A percentile compares a stretch with the other conserved stretches of the same genome.
Conservation (phyloP, 2,797 vertebrate genomes). For the Lagodon rhomboides region DNA sequence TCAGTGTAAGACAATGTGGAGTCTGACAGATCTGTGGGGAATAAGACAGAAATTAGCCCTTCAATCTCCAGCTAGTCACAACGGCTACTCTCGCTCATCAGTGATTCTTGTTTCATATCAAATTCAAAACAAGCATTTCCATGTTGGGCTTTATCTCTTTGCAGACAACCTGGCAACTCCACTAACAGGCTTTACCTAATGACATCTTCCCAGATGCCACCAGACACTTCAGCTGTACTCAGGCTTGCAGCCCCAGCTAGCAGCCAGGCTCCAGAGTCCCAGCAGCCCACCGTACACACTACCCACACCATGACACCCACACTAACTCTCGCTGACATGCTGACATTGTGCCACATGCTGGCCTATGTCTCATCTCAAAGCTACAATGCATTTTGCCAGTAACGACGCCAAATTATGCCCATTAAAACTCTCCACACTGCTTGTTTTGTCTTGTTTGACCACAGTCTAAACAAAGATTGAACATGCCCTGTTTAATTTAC, state of each 20-base stretch:
- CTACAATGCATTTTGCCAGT: slow-evolving; percentile 87
- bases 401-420: slow-evolving; percentile 91
- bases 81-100: slow-evolving; percentile 7
- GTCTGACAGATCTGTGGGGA: slow-evolving; percentile 94
- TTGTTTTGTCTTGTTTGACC: slow-evolving; percentile 74
- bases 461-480: slow-evolving; percentile 28
- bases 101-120: not conserved
- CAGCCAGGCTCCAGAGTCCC: slow-evolving; percentile 65
- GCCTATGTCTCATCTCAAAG: slow-evolving; percentile 87
- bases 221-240: slow-evolving; percentile 55
- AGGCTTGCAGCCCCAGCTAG: slow-evolving; percentile 49
- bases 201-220: slow-evolving; percentile 39
- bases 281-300: slow-evolving; percentile 61
- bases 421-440: slow-evolving; percentile 93
- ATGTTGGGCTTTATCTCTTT: slow-evolving; percentile 6
- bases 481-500: slow-evolving; percentile 15
- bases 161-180: slow-evolving; percentile 38
- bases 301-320: slow-evolving; percentile 65
- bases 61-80: slow-evolving; percentile 9
- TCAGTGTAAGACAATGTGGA: slow-evolving; percentile 99
- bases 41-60: slow-evolving; percentile 57
- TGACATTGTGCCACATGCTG: slow-evolving; percentile 86
- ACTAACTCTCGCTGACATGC: slow-evolving; percentile 84
- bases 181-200: slow-evolving; percentile 47
- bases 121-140: slow-evolving; percentile 27